These are phyloP conservation scores for Acrobasis suavella DNA, from an alignment of 2,888 invertebrate species.

Conservation along the genomic window DNA sequence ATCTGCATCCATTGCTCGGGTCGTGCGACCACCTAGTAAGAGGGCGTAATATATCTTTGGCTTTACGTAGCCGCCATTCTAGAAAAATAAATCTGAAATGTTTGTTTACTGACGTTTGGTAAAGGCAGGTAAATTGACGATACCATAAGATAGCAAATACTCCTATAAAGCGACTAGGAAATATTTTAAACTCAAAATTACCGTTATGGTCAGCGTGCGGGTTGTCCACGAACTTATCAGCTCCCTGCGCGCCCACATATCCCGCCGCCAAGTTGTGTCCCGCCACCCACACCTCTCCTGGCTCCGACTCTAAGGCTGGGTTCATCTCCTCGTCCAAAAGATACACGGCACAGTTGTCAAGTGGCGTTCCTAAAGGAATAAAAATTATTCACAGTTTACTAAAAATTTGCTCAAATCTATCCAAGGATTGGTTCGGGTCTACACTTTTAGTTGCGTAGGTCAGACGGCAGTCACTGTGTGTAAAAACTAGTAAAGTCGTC, in stretches of 20 bases:
- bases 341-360: conserved; percentile 92
- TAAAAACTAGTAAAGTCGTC: too few relatives aligned
- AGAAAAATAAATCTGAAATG: too few relatives aligned
- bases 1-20: too few relatives aligned
- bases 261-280: conserved; percentile 91
- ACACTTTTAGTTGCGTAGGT: too few relatives aligned
- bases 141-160: not conserved
- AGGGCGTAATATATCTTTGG: too few relatives aligned
- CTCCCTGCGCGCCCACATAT: conserved; percentile 89
- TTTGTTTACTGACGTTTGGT: too few relatives aligned
- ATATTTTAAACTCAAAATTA: conserved; percentile 31
- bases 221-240: conserved; percentile 89
- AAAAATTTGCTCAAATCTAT: too few relatives aligned
- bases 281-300: conserved; percentile 92
- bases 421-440: too few relatives aligned
- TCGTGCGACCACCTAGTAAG: too few relatives aligned
- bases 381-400: not conserved
- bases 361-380: conserved; percentile 83
- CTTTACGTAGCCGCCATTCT: too few relatives aligned
- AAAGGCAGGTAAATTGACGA: too few relatives aligned
- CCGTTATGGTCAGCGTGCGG: conserved; percentile 83
- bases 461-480: too few relatives aligned
- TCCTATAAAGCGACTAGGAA: not conserved
- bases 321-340: conserved; percentile 88
- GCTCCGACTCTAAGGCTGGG: conserved; percentile 86